A percentile compares a stretch with the other conserved stretches of the same genome.
phyloP scores from a whole-genome alignment of 2,113 vertebrate species.

The Callospermophilus lateralis region DNA sequence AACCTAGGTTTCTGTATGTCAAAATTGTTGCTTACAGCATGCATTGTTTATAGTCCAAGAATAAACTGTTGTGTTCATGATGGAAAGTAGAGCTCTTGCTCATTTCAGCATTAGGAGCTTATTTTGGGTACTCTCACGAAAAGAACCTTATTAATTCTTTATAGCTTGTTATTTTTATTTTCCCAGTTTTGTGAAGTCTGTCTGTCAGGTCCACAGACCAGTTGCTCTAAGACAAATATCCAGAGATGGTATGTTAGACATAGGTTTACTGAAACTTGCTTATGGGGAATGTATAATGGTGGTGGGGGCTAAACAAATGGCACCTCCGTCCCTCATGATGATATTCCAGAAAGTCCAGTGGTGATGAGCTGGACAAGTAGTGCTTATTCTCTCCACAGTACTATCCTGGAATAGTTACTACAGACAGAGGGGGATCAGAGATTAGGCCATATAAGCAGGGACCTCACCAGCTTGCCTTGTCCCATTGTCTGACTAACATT shows the following conservation, averaged over 20 bases:
- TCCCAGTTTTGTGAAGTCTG: neutral
- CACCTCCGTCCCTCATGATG: neutral
- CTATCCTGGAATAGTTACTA: neutral
- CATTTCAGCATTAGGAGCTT: neutral
- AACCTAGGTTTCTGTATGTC: neutral
- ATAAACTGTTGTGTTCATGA: neutral
- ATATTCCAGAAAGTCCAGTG: neutral
- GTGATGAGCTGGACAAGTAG: neutral
- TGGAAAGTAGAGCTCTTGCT: neutral
- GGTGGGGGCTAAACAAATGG: neutral
- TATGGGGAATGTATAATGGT: neutral
- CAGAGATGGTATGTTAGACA: neutral
- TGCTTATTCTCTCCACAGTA: neutral
- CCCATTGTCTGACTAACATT: neutral
- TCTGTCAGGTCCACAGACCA: neutral
- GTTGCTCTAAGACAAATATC: neutral
- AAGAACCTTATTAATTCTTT: neutral
- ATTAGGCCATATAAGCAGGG: neutral
- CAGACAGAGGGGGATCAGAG: neutral
- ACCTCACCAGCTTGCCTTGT: neutral
- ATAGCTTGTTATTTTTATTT: neutral
- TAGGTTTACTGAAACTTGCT: neutral
- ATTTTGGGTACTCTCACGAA: neutral
- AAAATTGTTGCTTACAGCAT: neutral
- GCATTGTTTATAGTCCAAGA: neutral